Conservation (phyloP, 1,140 invertebrate genomes). For the Araneus ventricosus region DNA sequence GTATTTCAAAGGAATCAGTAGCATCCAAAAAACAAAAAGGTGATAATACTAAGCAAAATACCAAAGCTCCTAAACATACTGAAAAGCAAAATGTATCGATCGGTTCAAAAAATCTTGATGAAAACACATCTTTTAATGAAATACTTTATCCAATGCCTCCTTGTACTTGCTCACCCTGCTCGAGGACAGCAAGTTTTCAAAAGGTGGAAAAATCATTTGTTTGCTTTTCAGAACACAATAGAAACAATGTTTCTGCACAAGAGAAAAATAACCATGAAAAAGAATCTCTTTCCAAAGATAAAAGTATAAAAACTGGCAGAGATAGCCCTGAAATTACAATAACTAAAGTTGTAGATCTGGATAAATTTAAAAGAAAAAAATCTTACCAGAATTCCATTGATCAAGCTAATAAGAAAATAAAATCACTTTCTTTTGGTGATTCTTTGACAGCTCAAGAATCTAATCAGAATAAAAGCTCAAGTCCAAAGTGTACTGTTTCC, state of each 20-base stretch:
- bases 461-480: not conserved
- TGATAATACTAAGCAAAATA: not conserved
- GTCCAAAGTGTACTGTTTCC: not conserved
- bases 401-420: not conserved
- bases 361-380: not conserved
- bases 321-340: not conserved
- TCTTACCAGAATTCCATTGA: not conserved
- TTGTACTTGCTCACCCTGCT: slow-evolving; percentile 39
- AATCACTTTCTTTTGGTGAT: not conserved
- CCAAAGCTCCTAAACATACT: not conserved
- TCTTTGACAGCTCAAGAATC: not conserved
- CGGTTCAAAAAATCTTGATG: not conserved
- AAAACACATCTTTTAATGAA: not conserved
- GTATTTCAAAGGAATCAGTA: not conserved
- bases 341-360: too few relatives aligned
- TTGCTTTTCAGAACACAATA: not conserved
- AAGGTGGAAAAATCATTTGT: not conserved
- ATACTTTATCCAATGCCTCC: not conserved
- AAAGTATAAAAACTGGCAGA: not conserved
- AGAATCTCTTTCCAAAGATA: not conserved
- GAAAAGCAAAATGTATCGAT: not conserved
- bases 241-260: too few relatives aligned
- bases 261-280: not conserved
- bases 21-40: not conserved
- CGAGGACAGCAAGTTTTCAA: slow-evolving; percentile 26